phyloP scores from a whole-genome alignment of 2,888 invertebrate species.

The Rutpela maculata region DNA sequence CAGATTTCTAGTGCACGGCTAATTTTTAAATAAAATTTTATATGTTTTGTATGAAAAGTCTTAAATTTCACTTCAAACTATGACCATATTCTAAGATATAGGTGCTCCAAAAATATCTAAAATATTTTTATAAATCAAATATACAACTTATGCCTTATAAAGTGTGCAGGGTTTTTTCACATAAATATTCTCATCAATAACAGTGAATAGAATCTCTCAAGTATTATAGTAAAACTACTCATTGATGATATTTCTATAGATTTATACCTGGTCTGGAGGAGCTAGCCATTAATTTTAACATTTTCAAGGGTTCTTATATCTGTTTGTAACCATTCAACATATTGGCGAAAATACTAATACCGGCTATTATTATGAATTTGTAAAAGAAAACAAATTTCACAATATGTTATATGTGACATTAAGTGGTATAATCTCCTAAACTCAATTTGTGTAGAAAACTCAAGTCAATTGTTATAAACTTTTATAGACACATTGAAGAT shows the following conservation, averaged over 20 bases:
- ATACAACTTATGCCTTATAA: too few relatives aligned
- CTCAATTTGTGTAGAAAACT: neutral
- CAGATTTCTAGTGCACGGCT: too few relatives aligned
- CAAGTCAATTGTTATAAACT: neutral
- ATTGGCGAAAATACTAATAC: conserved; percentile 56
- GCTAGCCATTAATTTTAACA: conserved; percentile 46
- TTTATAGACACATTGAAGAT: neutral
- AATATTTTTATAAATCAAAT: too few relatives aligned
- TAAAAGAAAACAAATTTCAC: conserved; percentile 37
- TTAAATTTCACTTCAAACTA: too few relatives aligned
- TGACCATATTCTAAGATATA: too few relatives aligned
- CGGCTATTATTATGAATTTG: conserved; percentile 44
- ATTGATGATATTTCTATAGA: conserved; percentile 35
- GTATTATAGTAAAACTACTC: conserved; percentile 31
- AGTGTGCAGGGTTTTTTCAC: neutral
- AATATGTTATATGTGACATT: conserved; percentile 30
- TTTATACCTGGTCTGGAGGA: conserved; percentile 50
- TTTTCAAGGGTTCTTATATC: conserved; percentile 54
- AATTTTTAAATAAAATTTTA: too few relatives aligned
- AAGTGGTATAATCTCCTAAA: conserved; percentile 31
- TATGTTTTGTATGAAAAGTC: too few relatives aligned
- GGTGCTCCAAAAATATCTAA: too few relatives aligned
- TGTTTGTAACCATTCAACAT: conserved; percentile 48
- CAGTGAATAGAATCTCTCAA: neutral
- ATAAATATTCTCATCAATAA: conserved; percentile 22